Evolutionary conservation across 2,888 invertebrate species (phyloP).

Genomic region (Drosophila borborema): DNA sequence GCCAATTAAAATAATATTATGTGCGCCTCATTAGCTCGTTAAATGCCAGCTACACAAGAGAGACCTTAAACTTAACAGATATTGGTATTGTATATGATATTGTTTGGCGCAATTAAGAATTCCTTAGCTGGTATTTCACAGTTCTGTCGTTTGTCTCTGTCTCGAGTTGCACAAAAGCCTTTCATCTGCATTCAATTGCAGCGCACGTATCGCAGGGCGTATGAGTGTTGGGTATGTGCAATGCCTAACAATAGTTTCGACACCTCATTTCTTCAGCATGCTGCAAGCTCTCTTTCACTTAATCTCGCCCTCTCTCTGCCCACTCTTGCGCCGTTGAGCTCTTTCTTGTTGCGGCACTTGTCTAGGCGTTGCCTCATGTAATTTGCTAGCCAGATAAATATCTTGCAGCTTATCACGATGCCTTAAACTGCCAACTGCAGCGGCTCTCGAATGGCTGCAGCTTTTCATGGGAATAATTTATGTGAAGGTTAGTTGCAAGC

Average conservation of each 20-base stretch:
- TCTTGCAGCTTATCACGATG: constrained; percentile 79
- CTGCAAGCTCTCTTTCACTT: constrained; percentile 32
- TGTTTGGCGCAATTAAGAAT: not conserved
- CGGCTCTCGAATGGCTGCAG: constrained; percentile 46
- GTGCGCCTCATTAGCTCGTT: constrained; percentile 62
- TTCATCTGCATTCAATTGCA: constrained; percentile 29
- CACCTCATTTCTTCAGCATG: constrained; percentile 72
- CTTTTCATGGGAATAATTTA: constrained; percentile 77
- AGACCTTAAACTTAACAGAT: not conserved
- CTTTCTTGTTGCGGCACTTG: constrained; percentile 48
- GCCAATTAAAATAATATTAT: constrained; percentile 72
- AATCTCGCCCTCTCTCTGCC: not conserved
- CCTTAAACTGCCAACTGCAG: constrained; percentile 67
- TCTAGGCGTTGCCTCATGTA: constrained; percentile 78
- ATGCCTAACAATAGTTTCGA: constrained; percentile 69
- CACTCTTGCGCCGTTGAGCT: not conserved
- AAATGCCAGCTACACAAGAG: constrained; percentile 14
- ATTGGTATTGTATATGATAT: constrained; percentile 3
- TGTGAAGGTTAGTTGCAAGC: constrained; percentile 77
- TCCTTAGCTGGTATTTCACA: not conserved
- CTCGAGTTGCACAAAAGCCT: constrained; percentile 6
- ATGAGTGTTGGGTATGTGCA: constrained; percentile 50
- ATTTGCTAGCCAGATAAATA: constrained; percentile 76
- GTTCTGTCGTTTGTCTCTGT: not conserved
- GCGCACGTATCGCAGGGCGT: constrained; percentile 61